Evolutionary conservation across 2,888 invertebrate species (phyloP).

Genomic region (Ormyrus nitidulus): DNA sequence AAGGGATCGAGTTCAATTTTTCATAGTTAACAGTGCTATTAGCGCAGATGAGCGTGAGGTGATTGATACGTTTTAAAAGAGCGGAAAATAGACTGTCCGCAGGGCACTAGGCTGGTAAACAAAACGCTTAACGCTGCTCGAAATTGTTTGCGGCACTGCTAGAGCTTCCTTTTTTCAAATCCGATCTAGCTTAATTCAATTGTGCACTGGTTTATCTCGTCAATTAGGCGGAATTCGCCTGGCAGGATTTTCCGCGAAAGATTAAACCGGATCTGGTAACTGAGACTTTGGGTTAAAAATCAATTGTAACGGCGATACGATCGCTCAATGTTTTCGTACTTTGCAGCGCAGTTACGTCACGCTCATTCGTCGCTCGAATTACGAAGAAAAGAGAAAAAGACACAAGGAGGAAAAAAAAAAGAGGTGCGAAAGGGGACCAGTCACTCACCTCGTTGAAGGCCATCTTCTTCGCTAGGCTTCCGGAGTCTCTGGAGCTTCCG

Average conservation of each 20-base stretch:
- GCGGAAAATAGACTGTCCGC: neutral
- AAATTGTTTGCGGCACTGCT: neutral
- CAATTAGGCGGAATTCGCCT: too few species aligned
- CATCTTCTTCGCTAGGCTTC: constrained; percentile 77
- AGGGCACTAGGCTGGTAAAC: neutral
- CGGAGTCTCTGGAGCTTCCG: constrained; percentile 66
- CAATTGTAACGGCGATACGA: too few species aligned
- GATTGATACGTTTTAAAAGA: constrained; percentile 45
- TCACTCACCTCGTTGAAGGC: constrained; percentile 86
- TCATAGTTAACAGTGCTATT: constrained; percentile 41
- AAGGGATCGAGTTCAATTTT: constrained; percentile 20
- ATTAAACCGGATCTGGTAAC: too few species aligned
- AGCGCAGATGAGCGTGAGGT: constrained; percentile 37
- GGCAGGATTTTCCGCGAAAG: too few species aligned
- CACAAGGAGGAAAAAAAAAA: neutral
- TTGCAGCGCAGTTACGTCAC: too few species aligned
- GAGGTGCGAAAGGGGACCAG: neutral
- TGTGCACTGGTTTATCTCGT: neutral
- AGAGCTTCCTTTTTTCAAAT: neutral
- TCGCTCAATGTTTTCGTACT: too few species aligned
- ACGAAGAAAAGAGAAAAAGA: neutral
- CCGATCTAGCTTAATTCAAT: neutral
- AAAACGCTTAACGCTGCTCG: constrained; percentile 8
- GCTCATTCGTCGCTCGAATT: too few species aligned
- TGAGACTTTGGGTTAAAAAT: too few species aligned